Percentiles rank a stretch among this genome's conserved stretches.
phyloP scores from a whole-genome alignment of 37 sponge, comb jelly and placozoan genomes.

The Diacarnus erythraeanus region DNA sequence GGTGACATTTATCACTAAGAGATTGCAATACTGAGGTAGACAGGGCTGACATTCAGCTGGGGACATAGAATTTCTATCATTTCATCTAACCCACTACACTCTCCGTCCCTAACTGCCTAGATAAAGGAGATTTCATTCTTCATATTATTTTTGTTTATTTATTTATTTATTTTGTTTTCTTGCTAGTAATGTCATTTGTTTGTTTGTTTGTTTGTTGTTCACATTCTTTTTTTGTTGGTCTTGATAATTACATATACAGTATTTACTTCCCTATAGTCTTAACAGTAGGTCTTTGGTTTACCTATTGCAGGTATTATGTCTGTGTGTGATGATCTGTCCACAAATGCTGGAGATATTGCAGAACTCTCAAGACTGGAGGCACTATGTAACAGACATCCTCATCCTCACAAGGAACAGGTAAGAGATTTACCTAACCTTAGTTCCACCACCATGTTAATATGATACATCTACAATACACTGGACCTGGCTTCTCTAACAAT shows the following conservation, averaged over 20 bases:
- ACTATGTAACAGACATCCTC: constrained; percentile 65
- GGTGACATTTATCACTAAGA: too few relatives aligned
- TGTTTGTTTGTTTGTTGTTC: not conserved
- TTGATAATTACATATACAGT: too few relatives aligned
- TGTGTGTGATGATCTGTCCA: constrained; percentile 55
- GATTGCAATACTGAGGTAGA: too few relatives aligned
- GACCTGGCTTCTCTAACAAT: not conserved
- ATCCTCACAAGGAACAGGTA: constrained; percentile 70
- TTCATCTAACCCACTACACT: too few relatives aligned
- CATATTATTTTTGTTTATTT: not conserved
- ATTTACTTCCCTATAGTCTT: too few relatives aligned
- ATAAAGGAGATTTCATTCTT: not conserved
- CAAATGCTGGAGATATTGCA: constrained; percentile 25
- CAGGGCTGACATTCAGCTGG: too few relatives aligned
- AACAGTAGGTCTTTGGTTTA: too few relatives aligned
- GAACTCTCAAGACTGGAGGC: constrained; percentile 56
- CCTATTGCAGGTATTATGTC: constrained; percentile 48
- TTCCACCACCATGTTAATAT: not conserved
- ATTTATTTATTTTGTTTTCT: not conserved
- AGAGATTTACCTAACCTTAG: not conserved
- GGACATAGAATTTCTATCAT: too few relatives aligned
- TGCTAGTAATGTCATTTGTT: not conserved
- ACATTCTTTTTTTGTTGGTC: too few relatives aligned
- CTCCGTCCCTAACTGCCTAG: too few relatives aligned
- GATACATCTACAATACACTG: not conserved